phyloP scores from a whole-genome alignment of 2,888 invertebrate species.

The Heliconius erato region DNA sequence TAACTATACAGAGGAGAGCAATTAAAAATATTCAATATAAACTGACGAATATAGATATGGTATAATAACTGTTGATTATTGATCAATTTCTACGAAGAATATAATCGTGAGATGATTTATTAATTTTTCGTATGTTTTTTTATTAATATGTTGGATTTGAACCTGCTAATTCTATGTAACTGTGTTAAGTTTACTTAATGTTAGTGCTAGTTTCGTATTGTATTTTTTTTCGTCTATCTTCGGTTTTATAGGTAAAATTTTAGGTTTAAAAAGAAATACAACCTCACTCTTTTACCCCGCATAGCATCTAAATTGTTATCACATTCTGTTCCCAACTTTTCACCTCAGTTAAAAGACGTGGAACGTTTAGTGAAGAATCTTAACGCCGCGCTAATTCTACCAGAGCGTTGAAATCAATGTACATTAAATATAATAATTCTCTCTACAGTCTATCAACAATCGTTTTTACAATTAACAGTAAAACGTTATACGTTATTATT shows the following conservation, averaged over 20 bases:
- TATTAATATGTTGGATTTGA: background rate
- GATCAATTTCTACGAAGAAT: slow-evolving; percentile 5
- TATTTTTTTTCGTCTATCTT: background rate
- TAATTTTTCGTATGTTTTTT: background rate
- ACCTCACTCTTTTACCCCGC: too few species aligned
- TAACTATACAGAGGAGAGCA: background rate
- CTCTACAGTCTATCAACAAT: too few species aligned
- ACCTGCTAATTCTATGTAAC: background rate
- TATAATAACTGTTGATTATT: slow-evolving; percentile 14
- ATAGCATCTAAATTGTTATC: too few species aligned
- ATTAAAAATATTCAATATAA: slow-evolving; percentile 16
- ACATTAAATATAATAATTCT: too few species aligned
- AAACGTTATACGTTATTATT: too few species aligned
- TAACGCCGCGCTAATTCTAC: too few species aligned
- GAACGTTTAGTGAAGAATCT: too few species aligned
- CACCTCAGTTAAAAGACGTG: too few species aligned
- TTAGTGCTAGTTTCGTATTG: background rate
- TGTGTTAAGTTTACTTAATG: background rate
- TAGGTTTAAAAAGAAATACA: too few species aligned
- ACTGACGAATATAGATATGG: slow-evolving; percentile 1
- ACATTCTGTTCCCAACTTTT: too few species aligned
- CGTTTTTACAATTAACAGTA: too few species aligned
- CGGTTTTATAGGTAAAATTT: background rate
- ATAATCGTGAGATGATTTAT: background rate
- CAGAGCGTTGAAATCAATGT: too few species aligned